phyloP scores from a whole-genome alignment of 2,888 invertebrate genomes.

The Ecdyonurus torrentis region DNA sequence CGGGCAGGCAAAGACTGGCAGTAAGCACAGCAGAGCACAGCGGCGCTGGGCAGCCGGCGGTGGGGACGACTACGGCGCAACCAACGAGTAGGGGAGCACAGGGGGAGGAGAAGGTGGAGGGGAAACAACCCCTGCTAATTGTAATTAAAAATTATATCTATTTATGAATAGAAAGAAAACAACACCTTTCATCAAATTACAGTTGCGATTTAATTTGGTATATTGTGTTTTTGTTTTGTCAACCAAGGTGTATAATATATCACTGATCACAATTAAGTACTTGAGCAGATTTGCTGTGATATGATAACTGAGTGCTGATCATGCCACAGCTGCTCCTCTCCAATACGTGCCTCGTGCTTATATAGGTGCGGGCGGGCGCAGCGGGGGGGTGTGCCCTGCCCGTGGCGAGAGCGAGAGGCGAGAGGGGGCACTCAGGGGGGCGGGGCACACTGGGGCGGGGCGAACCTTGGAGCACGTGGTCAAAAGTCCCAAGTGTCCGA shows the following conservation, averaged over 20 bases:
- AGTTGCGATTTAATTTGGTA: too few species aligned
- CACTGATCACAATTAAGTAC: too few species aligned
- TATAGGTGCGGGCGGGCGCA: background rate
- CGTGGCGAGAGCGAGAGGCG: background rate
- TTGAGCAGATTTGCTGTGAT: too few species aligned
- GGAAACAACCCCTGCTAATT: background rate
- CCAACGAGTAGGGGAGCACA: background rate
- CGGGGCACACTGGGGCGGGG: background rate
- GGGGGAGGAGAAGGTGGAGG: background rate
- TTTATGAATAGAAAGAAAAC: background rate
- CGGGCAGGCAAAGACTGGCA: background rate
- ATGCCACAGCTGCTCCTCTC: background rate
- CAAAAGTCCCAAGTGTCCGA: background rate
- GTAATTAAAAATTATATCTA: background rate
- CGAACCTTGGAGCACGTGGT: background rate
- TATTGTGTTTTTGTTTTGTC: background rate
- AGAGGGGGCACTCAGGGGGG: background rate
- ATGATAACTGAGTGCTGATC: too few species aligned
- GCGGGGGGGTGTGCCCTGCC: background rate
- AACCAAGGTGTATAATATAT: too few species aligned
- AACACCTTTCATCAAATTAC: too few species aligned
- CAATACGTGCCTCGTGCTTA: background rate
- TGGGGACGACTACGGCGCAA: background rate
- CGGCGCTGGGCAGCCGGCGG: background rate
- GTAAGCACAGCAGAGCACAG: background rate